Percentiles rank a stretch among this genome's conserved stretches.
Conservation (phyloP, 1,140 invertebrate genomes). For the Agrypnia vestita region DNA sequence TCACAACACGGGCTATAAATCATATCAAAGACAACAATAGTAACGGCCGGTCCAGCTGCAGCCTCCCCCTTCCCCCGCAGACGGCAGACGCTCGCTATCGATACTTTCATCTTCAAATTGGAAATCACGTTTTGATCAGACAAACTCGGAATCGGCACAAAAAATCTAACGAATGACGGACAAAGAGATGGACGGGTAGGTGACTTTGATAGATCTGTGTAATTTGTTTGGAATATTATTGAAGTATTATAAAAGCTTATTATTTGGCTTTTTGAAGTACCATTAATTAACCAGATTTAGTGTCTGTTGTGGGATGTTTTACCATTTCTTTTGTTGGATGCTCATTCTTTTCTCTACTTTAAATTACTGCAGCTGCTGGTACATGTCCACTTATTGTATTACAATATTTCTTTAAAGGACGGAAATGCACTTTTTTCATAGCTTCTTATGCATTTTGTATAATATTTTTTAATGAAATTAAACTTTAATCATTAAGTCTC, state of each 20-base stretch:
- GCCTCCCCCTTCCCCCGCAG: constrained; percentile 51
- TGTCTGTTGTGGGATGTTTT: background rate
- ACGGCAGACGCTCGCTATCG: constrained; percentile 47
- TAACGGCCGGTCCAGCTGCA: constrained; percentile 49
- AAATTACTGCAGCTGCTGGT: too few relatives aligned
- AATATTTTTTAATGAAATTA: too few relatives aligned
- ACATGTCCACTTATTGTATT: too few relatives aligned
- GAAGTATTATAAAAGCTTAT: constrained; percentile 20
- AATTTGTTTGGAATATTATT: constrained; percentile 54
- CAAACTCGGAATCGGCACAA: constrained; percentile 36
- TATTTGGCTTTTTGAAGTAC: constrained; percentile 12
- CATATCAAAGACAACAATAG: constrained; percentile 43
- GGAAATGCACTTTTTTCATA: too few relatives aligned
- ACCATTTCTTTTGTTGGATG: too few relatives aligned
- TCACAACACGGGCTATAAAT: constrained; percentile 50
- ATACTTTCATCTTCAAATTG: constrained; percentile 58
- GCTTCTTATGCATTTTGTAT: too few relatives aligned
- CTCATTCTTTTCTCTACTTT: too few relatives aligned
- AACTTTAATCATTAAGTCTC: too few relatives aligned
- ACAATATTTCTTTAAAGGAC: too few relatives aligned
- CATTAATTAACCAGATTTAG: constrained; percentile 21
- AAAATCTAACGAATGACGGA: constrained; percentile 28
- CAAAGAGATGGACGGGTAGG: constrained; percentile 27
- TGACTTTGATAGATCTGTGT: constrained; percentile 51
- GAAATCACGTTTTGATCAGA: constrained; percentile 54